These are phyloP conservation scores for Notodonta dromedarius DNA, from an alignment of 2,888 invertebrate species.

Conservation along the genomic window DNA sequence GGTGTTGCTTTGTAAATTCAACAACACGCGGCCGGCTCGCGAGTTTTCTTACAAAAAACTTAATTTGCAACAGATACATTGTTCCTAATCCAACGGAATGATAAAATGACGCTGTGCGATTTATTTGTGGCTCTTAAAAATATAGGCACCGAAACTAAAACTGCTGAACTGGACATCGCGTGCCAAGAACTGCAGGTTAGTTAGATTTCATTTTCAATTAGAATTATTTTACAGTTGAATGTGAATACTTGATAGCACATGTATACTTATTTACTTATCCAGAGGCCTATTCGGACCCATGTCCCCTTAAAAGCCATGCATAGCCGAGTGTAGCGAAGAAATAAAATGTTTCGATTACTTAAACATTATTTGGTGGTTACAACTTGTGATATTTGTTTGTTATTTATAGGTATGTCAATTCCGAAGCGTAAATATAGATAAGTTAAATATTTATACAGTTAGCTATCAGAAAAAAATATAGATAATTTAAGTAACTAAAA, in stretches of 20 bases:
- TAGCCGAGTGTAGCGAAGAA: no score
- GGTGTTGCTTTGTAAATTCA: constrained; percentile 26
- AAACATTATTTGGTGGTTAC: no score
- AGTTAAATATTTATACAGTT: no score
- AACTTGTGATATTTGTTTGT: no score
- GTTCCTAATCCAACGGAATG: constrained; percentile 28
- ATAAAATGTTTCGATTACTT: no score
- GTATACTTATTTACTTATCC: no score
- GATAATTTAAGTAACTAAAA: no score
- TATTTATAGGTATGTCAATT: no score
- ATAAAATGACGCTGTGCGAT: constrained; percentile 46
- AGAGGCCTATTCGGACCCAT: no score
- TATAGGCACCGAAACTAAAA: constrained; percentile 51
- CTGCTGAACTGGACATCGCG: constrained; percentile 53
- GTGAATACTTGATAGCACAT: neutral
- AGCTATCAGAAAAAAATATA: no score
- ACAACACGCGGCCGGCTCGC: constrained; percentile 42
- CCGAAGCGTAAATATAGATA: no score
- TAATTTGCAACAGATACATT: constrained; percentile 12
- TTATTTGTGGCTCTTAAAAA: constrained; percentile 43
- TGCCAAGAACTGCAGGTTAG: constrained; percentile 63
- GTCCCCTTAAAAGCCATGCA: no score
- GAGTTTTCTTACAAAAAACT: constrained; percentile 13
- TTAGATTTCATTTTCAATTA: constrained; percentile 15
- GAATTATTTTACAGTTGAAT: neutral